A percentile compares a stretch with the other conserved stretches of the same genome.
phyloP scores from a whole-genome alignment of 2,113 vertebrate species.

The Panthera leo region DNA sequence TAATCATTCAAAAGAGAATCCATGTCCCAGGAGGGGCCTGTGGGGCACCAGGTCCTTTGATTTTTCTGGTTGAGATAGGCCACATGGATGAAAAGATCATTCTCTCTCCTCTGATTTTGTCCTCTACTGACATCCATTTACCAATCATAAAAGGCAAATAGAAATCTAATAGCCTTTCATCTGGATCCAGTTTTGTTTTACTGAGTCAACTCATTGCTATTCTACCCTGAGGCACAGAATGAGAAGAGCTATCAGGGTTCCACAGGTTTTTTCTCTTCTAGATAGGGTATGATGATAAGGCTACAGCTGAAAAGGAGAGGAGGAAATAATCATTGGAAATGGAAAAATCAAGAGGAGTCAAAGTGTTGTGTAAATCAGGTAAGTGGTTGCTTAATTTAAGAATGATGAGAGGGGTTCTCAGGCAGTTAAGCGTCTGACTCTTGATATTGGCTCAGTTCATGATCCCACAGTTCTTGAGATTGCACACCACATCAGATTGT shows the following conservation, averaged over 20 bases:
- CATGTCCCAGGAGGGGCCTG: neutral
- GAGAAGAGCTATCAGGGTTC: neutral
- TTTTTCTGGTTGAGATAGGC: neutral
- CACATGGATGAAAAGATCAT: neutral
- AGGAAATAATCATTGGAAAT: neutral
- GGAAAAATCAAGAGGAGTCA: neutral
- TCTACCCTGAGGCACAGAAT: neutral
- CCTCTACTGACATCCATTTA: neutral
- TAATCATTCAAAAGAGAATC: neutral
- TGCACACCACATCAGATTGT: too few relatives aligned
- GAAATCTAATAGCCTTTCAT: neutral
- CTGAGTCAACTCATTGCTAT: neutral
- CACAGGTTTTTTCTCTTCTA: neutral
- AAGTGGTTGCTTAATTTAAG: neutral
- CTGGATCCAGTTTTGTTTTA: neutral
- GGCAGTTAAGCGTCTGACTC: too few relatives aligned
- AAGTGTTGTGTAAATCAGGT: neutral
- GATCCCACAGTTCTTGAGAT: too few relatives aligned
- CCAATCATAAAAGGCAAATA: neutral
- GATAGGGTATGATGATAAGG: neutral
- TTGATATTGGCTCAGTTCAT: too few relatives aligned
- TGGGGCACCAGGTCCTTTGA: too few relatives aligned
- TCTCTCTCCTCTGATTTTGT: neutral
- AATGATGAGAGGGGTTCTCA: neutral
- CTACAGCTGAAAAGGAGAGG: neutral